Conservation (phyloP, 2,113 vertebrate genomes). For the Melanostigma gelatinosum region DNA sequence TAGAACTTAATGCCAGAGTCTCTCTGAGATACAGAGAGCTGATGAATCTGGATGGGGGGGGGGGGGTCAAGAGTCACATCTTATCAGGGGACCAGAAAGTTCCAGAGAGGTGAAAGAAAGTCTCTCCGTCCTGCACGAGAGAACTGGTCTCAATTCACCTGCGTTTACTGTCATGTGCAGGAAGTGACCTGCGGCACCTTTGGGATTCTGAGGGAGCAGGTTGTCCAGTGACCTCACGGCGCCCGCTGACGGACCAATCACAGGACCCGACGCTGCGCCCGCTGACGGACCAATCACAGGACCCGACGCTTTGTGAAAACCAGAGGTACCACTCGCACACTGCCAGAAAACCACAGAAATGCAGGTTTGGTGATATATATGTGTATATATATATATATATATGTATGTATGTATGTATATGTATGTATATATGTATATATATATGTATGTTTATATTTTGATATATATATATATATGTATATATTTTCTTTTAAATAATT, state of each 20-base stretch:
- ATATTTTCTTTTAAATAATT: neutral
- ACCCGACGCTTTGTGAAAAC: conserved; percentile 19
- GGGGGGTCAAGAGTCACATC: conserved; percentile 23
- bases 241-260: neutral
- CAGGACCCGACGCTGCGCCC: neutral
- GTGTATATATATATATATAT: too few species aligned
- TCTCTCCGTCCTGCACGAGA: neutral
- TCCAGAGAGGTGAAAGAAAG: neutral
- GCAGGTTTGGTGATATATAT: neutral
- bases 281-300: conserved; percentile 10
- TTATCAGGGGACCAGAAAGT: conserved; percentile 15
- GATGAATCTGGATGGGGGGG: neutral
- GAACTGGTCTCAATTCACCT: conserved; percentile 28
- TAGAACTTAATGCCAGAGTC: neutral
- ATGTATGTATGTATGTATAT: too few species aligned
- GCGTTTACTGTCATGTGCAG: conserved; percentile 42
- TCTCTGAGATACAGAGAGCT: conserved; percentile 2
- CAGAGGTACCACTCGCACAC: conserved; percentile 1
- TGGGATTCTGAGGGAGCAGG: conserved; percentile 19
- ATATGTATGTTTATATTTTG: too few species aligned
- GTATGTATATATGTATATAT: too few species aligned
- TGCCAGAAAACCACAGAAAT: neutral
- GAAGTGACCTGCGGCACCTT: conserved; percentile 41
- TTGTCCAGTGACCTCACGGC: conserved; percentile 42
- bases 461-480: too few species aligned